These are phyloP conservation scores for Prosapia bicincta DNA, from an alignment of 2,888 invertebrate genomes.

Conservation along the genomic window DNA sequence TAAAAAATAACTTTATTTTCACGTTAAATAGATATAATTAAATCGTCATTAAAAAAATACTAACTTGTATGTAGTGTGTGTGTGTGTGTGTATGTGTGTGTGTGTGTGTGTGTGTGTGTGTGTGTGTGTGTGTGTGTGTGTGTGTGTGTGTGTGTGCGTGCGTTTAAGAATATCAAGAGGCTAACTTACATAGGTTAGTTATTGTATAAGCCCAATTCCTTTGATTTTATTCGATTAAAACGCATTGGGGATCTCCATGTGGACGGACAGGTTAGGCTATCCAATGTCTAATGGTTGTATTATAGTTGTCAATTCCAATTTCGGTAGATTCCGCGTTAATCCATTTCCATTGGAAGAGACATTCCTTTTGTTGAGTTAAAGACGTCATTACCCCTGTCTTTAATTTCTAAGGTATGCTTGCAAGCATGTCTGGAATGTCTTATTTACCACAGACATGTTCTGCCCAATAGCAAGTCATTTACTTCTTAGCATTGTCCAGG, in stretches of 20 bases:
- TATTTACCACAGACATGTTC: background rate
- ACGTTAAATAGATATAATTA: too few relatives aligned
- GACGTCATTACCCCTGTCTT: background rate
- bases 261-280: background rate
- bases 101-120: too few relatives aligned
- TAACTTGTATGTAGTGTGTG: too few relatives aligned
- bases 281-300: background rate
- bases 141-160: too few relatives aligned
- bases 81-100: too few relatives aligned
- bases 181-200: too few relatives aligned
- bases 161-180: too few relatives aligned
- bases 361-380: background rate
- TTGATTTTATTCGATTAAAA: background rate
- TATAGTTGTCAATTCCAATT: background rate
- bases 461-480: background rate
- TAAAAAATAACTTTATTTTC: too few relatives aligned
- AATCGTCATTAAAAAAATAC: too few relatives aligned
- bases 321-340: background rate
- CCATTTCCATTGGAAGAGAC: constrained; percentile 1
- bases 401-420: background rate
- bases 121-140: too few relatives aligned
- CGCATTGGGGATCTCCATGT: background rate
- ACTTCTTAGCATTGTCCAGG: background rate
- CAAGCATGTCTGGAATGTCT: background rate
- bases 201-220: too few relatives aligned